Evolutionary conservation across 1,140 invertebrate species (phyloP).

Genomic region (Pantala flavescens): DNA sequence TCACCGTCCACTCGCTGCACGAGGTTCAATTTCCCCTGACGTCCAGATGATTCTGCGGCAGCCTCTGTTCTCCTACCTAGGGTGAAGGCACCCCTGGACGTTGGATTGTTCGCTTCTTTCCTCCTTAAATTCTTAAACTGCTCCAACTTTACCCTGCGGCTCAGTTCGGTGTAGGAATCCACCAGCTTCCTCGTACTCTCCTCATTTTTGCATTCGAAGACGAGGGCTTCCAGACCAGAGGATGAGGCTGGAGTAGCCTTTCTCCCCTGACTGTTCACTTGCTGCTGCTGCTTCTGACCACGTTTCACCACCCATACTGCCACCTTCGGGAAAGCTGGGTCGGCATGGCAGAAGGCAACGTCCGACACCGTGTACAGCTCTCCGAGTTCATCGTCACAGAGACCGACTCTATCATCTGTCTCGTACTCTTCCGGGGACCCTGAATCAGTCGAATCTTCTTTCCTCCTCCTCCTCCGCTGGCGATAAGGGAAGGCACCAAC

Average conservation of each 20-base stretch:
- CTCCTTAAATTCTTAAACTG: conserved; percentile 16
- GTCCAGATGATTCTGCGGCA: neutral
- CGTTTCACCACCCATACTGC: conserved; percentile 32
- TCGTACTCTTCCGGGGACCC: neutral
- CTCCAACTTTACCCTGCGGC: conserved; percentile 20
- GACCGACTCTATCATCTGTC: neutral
- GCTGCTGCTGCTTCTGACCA: neutral
- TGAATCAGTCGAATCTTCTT: neutral
- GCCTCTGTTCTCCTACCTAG: neutral
- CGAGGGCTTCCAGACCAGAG: conserved; percentile 27
- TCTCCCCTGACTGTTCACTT: neutral
- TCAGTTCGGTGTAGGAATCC: conserved; percentile 29
- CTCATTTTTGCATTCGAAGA: conserved; percentile 32
- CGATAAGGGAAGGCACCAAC: neutral
- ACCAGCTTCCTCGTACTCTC: conserved; percentile 29
- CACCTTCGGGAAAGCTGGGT: conserved; percentile 30
- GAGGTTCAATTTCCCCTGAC: conserved; percentile 27
- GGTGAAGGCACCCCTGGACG: neutral
- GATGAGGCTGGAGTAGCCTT: conserved; percentile 10
- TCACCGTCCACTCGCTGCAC: conserved; percentile 34
- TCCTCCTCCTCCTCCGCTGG: neutral
- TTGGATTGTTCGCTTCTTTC: conserved; percentile 12
- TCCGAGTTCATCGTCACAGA: neutral
- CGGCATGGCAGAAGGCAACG: conserved; percentile 31
- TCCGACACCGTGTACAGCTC: conserved; percentile 24